phyloP scores from a whole-genome alignment of 2,888 invertebrate genomes.

The Imbricaverruca yamaguchii region DNA sequence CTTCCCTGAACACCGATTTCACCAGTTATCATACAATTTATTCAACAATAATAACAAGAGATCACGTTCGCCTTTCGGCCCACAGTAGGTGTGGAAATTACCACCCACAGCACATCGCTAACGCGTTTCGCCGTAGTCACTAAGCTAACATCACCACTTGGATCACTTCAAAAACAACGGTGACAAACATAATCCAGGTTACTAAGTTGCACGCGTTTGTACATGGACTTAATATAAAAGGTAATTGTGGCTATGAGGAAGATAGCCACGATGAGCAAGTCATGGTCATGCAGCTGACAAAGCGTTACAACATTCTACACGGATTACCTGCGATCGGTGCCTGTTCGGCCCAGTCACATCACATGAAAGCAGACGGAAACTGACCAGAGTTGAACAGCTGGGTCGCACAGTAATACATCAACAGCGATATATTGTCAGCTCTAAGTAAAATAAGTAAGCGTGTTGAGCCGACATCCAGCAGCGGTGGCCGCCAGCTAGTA shows the following conservation, averaged over 20 bases:
- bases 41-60: constrained; percentile 14
- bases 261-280: constrained; percentile 16
- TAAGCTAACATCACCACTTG: constrained; percentile 8
- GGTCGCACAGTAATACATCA: constrained; percentile 14
- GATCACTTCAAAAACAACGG: constrained; percentile 9
- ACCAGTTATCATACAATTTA: constrained; percentile 17
- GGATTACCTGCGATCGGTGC: not conserved
- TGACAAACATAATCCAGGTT: not conserved
- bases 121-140: not conserved
- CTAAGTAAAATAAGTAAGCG: not conserved
- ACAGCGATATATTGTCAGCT: not conserved
- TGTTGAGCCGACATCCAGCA: not conserved
- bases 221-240: constrained; percentile 22
- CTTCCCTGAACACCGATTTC: not conserved
- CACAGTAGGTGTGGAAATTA: not conserved
- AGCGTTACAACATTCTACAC: constrained; percentile 13
- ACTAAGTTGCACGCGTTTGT: constrained; percentile 2
- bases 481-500: too few species aligned
- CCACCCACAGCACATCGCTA: not conserved
- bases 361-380: constrained; percentile 16
- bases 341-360: constrained; percentile 9
- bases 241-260: constrained; percentile 15
- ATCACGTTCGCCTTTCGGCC: constrained; percentile 1
- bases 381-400: constrained; percentile 14
- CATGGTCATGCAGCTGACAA: constrained; percentile 17